Base-by-base conservation (phyloP, 1,140 invertebrate species). In the Hycleus cichorii region DNA sequence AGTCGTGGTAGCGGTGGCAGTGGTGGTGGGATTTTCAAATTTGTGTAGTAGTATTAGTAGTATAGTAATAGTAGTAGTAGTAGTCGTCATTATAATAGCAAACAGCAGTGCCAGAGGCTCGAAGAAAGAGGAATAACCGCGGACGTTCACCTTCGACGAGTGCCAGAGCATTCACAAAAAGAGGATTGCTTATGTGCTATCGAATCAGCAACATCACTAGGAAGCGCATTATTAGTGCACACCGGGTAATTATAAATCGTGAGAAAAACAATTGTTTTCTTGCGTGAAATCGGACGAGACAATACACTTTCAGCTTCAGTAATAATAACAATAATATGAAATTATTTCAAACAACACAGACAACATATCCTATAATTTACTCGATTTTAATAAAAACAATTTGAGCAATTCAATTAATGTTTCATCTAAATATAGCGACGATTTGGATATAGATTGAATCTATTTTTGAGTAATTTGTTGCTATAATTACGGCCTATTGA, bases 111-210 rank as follows among this genome's bases (percentile, higher is more conserved):
- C 63, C 60, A 49, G 47, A 64, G 65, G 63, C 62, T 57, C 49
- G 48, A 52, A 55, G 40, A 48, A 59, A 64, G 68, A 65, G 66
- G 66, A 69, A 69, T 69, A 69, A 69, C 68, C 68, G 68, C 53
- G 65, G 64, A 49, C 66, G 62, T 69, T 66, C 59, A 69, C 66
- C 68, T 68, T 50, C 54, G 47, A 18, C 53, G 60, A 64, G 55
- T 62, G 60, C 58, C 64, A 60, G 59, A 59, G 63, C 54, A 57
- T 60, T 59, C 40, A 63, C 59, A 62, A 65, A 64, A 66, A 62
- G 63, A 68, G 58, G 62, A 60, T 57, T 47, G 58, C 57, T 59
- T 55, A 57, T 54, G 57, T 57, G 60, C 46, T 62, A 62, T 57
- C 58, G 57, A 67, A 67, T 67, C 63, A 57, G 62, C 59, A 58